Evolutionary conservation across 2,113 vertebrate genomes (phyloP).

Genomic region (Galbula dea): DNA sequence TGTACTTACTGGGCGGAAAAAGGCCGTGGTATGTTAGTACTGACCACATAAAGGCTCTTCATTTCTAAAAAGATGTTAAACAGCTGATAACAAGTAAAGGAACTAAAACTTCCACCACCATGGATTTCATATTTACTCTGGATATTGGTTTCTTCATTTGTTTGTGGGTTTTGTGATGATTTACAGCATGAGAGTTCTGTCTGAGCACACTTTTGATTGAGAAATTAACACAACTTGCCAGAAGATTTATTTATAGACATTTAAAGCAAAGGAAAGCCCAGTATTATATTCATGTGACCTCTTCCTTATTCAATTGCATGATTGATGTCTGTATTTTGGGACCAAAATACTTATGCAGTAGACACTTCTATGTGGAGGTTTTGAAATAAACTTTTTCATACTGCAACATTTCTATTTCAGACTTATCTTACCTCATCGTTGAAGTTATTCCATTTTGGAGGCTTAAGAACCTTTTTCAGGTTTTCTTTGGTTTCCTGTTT

Average conservation of each 20-base stretch:
- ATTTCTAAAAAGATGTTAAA: background rate
- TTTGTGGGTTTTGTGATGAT: background rate
- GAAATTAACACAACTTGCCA: conserved; percentile 20
- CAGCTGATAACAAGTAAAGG: background rate
- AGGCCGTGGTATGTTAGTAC: background rate
- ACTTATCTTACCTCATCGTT: too few species aligned
- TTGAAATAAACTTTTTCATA: background rate
- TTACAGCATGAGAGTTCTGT: background rate
- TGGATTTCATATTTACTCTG: background rate
- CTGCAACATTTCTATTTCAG: too few species aligned
- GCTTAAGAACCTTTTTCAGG: background rate
- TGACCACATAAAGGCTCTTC: background rate
- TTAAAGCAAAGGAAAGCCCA: background rate
- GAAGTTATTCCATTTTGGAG: too few species aligned
- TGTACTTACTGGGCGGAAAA: background rate
- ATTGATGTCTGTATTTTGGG: background rate
- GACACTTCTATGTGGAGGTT: background rate
- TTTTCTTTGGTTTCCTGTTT: background rate
- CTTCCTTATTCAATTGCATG: background rate
- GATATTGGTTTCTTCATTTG: background rate
- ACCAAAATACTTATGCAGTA: background rate
- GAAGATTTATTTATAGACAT: conserved; percentile 43
- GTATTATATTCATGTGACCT: background rate
- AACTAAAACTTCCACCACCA: background rate
- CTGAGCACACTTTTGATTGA: background rate